Percentiles rank a stretch among this genome's conserved stretches.
Conservation (phyloP, 2,888 invertebrate genomes). For the Caenorhabditis parvicauda region DNA sequence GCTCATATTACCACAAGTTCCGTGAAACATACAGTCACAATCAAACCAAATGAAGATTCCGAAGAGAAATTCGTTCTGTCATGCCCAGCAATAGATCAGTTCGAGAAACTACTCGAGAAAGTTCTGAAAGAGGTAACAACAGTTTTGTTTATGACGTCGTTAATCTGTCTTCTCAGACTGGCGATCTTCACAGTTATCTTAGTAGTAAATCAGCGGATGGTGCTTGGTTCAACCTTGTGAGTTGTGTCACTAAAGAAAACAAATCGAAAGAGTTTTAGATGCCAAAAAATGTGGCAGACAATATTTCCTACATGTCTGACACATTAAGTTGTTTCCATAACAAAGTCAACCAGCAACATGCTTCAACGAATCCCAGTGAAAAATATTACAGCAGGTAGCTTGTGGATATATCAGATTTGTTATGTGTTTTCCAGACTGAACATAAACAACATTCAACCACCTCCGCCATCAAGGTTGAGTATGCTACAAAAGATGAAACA, state of each 20-base stretch:
- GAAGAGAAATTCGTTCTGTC: conserved; percentile 16
- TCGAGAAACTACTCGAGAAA: conserved; percentile 16
- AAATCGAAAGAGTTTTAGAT: conserved; percentile 8
- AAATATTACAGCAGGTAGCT: too few species aligned
- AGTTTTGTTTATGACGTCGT: background rate
- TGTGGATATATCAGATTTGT: too few species aligned
- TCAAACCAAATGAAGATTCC: conserved; percentile 5
- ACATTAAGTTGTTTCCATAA: conserved; percentile 24
- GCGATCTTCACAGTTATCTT: conserved; percentile 7
- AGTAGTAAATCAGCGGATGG: conserved; percentile 22
- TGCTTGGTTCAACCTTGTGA: conserved; percentile 21
- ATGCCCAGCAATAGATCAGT: conserved; percentile 23
- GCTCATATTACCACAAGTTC: conserved; percentile 12
- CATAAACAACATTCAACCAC: too few species aligned
- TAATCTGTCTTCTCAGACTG: background rate
- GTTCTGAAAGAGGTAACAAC: conserved; percentile 16
- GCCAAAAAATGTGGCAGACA: conserved; percentile 12
- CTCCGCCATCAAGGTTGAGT: background rate
- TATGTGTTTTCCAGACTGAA: too few species aligned
- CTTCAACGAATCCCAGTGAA: conserved; percentile 25
- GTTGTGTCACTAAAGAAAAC: too few species aligned
- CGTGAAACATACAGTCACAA: conserved; percentile 17
- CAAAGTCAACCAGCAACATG: conserved; percentile 12
- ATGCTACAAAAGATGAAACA: background rate
- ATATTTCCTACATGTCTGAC: conserved; percentile 25